Conservation (phyloP, 2,888 invertebrate species). For the Dasysyrphus tricinctus region DNA sequence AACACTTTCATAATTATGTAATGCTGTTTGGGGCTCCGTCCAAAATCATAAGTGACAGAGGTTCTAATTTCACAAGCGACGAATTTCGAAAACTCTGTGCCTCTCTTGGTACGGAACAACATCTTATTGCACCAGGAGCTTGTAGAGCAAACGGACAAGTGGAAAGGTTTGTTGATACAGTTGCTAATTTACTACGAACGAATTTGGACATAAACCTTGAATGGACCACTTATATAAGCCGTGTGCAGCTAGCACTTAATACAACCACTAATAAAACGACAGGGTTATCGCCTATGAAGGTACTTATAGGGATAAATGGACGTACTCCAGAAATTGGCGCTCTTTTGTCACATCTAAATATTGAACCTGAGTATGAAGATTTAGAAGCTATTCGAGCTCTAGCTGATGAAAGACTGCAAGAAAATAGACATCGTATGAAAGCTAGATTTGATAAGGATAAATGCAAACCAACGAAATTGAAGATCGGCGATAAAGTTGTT, state of each 20-base stretch:
- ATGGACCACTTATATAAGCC: slow-evolving; percentile 57
- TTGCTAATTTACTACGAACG: slow-evolving; percentile 50
- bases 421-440: slow-evolving; percentile 58
- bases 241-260: slow-evolving; percentile 63
- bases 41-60: neutral
- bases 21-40: neutral
- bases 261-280: slow-evolving; percentile 67
- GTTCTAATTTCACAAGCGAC: neutral
- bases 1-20: neutral
- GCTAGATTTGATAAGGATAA: slow-evolving; percentile 51
- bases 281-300: slow-evolving; percentile 44
- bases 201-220: slow-evolving; percentile 53
- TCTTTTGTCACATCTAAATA: slow-evolving; percentile 31
- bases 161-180: slow-evolving; percentile 47
- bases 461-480: slow-evolving; percentile 53
- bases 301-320: slow-evolving; percentile 38
- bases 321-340: slow-evolving; percentile 51
- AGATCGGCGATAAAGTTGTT: slow-evolving; percentile 54
- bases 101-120: slow-evolving; percentile 27
- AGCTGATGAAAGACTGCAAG: slow-evolving; percentile 32
- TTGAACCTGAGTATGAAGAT: slow-evolving; percentile 54
- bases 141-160: slow-evolving; percentile 32
- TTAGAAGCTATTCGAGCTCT: slow-evolving; percentile 35
- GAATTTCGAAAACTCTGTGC: slow-evolving; percentile 33
- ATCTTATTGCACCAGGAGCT: slow-evolving; percentile 34